These are phyloP conservation scores for Karalla daura DNA, from an alignment of 2,797 vertebrate genomes.

Conservation along the genomic window DNA sequence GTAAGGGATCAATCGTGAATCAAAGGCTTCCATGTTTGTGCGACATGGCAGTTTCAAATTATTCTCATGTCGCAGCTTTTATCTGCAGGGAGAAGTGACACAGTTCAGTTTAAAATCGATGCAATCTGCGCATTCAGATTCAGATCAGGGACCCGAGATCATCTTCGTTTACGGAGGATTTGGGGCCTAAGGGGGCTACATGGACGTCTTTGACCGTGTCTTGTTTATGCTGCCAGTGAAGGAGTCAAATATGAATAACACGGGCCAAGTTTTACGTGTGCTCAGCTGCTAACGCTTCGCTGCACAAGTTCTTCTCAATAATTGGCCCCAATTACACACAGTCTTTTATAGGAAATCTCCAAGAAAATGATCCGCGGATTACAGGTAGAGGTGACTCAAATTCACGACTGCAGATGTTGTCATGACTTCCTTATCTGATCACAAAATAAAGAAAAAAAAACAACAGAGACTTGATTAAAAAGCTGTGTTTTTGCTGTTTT, in stretches of 20 bases:
- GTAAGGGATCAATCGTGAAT: neutral
- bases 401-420: neutral
- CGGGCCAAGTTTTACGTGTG: no score
- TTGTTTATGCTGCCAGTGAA: no score
- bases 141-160: no score
- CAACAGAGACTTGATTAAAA: neutral
- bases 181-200: no score
- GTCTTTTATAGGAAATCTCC: neutral
- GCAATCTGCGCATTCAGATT: neutral
- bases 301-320: no score
- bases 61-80: no score
- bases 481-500: neutral
- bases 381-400: neutral
- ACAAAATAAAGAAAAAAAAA: neutral
- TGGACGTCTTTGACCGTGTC: no score
- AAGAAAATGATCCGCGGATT: neutral
- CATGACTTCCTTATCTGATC: neutral
- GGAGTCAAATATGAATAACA: no score
- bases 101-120: neutral
- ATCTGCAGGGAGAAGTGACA: no score
- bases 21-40: neutral
- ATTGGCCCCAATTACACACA: conserved; percentile 2
- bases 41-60: neutral
- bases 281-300: neutral
- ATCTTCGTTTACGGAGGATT: no score